Conservation (phyloP, 35 echinoderm and acorn worm genomes). For the Nesometra sesokonis region DNA sequence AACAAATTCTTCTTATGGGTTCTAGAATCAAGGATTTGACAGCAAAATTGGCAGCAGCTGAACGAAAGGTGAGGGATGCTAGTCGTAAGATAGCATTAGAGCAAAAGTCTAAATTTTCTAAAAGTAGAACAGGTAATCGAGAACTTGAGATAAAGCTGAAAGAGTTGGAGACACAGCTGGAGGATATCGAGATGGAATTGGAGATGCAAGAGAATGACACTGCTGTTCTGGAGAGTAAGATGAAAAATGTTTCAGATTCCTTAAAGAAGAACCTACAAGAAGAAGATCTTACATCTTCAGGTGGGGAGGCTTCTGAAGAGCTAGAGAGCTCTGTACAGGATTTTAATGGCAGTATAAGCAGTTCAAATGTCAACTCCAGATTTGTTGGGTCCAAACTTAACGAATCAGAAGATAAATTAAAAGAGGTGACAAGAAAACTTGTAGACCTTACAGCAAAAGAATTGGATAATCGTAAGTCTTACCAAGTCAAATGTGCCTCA, state of each 20-base stretch:
- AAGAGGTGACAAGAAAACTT: constrained; percentile 73
- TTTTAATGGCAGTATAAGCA: not conserved
- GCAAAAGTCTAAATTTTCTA: not conserved
- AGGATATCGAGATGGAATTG: constrained; percentile 47
- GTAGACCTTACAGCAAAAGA: constrained; percentile 86
- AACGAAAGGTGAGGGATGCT: constrained; percentile 89
- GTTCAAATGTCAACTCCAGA: not conserved
- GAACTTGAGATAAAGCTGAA: constrained; percentile 50
- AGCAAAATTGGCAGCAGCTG: constrained; percentile 58
- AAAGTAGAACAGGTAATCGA: constrained; percentile 8
- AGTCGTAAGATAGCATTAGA: not conserved
- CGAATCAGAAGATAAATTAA: constrained; percentile 67
- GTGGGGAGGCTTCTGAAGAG: not conserved
- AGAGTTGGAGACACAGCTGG: constrained; percentile 48
- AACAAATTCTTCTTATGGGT: constrained; percentile 81
- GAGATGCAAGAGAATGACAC: constrained; percentile 43
- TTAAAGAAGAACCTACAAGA: not conserved
- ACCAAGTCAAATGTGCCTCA: constrained; percentile 77
- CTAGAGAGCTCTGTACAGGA: not conserved
- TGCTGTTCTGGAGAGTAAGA: constrained; percentile 46
- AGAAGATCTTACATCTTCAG: not conserved
- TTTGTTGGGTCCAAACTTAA: constrained; percentile 27
- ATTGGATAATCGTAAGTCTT: constrained; percentile 69
- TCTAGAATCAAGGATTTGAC: constrained; percentile 81
- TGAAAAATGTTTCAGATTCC: not conserved